Conservation (phyloP, 2,888 invertebrate species). For the Coenonympha arcania region DNA sequence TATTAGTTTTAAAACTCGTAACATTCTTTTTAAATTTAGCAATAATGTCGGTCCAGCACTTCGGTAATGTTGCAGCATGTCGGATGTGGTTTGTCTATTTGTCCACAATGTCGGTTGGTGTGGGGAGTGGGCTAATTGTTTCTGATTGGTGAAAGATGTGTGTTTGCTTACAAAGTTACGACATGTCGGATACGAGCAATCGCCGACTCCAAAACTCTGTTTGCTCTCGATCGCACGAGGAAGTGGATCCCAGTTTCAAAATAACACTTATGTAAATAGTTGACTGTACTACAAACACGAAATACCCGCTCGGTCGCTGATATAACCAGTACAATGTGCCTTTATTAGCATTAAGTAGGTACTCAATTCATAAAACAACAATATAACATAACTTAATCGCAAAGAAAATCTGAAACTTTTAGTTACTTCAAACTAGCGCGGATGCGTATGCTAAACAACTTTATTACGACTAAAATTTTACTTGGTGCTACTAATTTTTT, state of each 20-base stretch:
- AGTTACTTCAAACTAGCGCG: too few relatives aligned
- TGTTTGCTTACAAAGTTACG: neutral
- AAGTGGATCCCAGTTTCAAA: slow-evolving; percentile 17
- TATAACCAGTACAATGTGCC: neutral
- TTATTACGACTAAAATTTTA: too few relatives aligned
- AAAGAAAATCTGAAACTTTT: too few relatives aligned
- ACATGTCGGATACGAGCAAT: slow-evolving; percentile 6
- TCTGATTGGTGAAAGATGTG: neutral
- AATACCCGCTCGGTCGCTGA: neutral
- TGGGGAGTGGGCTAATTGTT: neutral
- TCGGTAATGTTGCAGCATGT: neutral
- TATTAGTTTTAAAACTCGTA: neutral
- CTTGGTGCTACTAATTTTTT: too few relatives aligned
- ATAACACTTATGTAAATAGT: slow-evolving; percentile 8
- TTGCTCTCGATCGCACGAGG: slow-evolving; percentile 5
- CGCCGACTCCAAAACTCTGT: slow-evolving; percentile 6
- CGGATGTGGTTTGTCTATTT: neutral
- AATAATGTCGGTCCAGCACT: neutral
- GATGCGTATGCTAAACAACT: too few relatives aligned
- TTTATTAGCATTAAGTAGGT: too few relatives aligned
- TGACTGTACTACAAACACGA: neutral
- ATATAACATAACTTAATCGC: too few relatives aligned
- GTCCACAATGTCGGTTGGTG: too few relatives aligned
- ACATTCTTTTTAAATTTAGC: neutral
- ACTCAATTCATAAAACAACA: too few relatives aligned